Base-by-base conservation (phyloP, 2,888 invertebrate species). In the Melinaea marsaeus region DNA sequence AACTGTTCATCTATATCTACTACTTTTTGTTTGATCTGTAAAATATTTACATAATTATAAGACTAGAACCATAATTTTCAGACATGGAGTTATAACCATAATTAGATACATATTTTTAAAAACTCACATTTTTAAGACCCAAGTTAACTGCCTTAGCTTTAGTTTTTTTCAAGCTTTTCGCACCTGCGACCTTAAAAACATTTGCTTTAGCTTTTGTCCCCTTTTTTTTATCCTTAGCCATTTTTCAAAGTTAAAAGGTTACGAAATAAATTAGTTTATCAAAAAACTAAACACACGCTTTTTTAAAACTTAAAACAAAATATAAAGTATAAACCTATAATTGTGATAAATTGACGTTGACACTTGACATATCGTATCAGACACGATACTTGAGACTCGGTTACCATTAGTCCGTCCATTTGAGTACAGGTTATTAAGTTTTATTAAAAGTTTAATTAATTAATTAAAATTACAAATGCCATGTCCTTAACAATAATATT, bases 101-200 rank as follows among this genome's bases (percentile, higher is more conserved):
- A 5, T 35, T 7, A 13, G 22, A 45, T 32, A 33, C 33, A 3
- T 48, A 7, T 11, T 5, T 13, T 42, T 7, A 55, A 4, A 46
- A 33, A 71, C 84, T 82, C 79, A 89, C 90, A 79, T 89, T 85
- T 79, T 89, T 90, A 45, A 90, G 75, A 6, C 89, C 90, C 57
- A 90, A 76, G 66, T 86, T 88, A 0, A 90, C 89, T 32, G 83
- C 79, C 76, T 90, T 90, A 1, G 89, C 81, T 75, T 90, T 90
- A 0, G 85, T 78, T 81, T 89, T 90, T 77, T 89, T 90, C 32
- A 90, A 78, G 69, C 90, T 90, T 74, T 90, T 90, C 13, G 90
- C 90, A 63, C 90, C 89, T 34, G 86, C 90, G 35, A 90, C 87
- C 79, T 90, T 90, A 61, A 90, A 90, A 13, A 90, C 85, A 69